A percentile compares a stretch with the other conserved stretches of the same genome.
Conservation (phyloP, 2,113 vertebrate genomes). For the Mesitornis unicolor region DNA sequence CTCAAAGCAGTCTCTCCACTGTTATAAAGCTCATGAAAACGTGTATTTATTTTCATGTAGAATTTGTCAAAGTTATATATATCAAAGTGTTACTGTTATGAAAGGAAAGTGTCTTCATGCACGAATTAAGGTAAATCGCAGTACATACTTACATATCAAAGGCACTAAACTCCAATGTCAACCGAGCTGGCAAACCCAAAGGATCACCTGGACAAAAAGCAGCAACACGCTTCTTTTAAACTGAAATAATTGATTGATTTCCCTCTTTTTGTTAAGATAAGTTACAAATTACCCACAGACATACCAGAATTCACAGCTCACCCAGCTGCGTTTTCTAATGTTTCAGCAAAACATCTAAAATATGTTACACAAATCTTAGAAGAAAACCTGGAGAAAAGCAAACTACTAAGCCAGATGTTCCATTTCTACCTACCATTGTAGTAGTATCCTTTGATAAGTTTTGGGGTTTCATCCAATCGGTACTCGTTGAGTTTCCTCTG, state of each 20-base stretch:
- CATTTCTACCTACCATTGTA: slow-evolving; percentile 84
- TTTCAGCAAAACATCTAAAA: neutral
- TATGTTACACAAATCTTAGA: fast-evolving
- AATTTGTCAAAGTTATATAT: neutral
- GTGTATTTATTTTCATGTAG: neutral
- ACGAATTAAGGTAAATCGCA: neutral
- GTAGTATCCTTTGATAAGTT: slow-evolving; percentile 89
- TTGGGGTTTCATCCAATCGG: slow-evolving; percentile 89
- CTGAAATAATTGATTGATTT: neutral
- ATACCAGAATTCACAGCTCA: neutral
- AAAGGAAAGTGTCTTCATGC: neutral
- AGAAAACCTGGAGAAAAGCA: neutral
- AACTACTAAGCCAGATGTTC: neutral
- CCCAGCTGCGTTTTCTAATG: fast-evolving
- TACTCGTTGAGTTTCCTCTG: slow-evolving; percentile 95
- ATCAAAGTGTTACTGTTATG: neutral
- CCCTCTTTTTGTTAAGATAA: neutral
- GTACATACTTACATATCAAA: slow-evolving; percentile 90
- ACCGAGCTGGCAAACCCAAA: slow-evolving; percentile 87
- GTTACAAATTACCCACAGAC: neutral
- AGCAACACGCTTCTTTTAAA: neutral
- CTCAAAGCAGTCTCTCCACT: neutral
- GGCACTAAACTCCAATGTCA: slow-evolving; percentile 95
- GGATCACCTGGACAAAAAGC: slow-evolving; percentile 85
- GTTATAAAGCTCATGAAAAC: neutral